Base-by-base conservation (phyloP, 2,113 vertebrate genomes). In the Setophaga petechia region DNA sequence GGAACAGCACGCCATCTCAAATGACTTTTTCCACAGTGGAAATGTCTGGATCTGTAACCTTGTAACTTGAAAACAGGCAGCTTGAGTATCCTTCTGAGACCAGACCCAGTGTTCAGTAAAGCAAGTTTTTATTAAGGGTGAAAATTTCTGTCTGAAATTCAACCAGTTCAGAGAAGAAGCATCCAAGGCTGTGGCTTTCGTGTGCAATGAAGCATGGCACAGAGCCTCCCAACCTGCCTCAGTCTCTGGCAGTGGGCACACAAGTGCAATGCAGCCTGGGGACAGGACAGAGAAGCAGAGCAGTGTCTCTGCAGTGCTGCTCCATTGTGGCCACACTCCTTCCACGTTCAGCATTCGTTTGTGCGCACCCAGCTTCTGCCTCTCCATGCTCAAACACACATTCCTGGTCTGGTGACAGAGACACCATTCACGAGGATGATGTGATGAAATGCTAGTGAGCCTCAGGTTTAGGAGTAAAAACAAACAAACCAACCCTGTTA, bases 1-100 rank as follows among this genome's bases (percentile, higher is more conserved):
- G 92, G 58, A 93, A 35, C 85, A 92, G 31, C 88, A 46, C 2
- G 0, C 68, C 94, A 92, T 92, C 92, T 96, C 85, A 81, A 67
- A 94, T 93, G 73, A 95, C 87, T 96, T 96, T 97, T 95, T 96
- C 95, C 93, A 88, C 55, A 81, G 82, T 94, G 76, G 92, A 96
- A 95, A 97, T 57, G 67, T 25, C 82, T 90, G 82, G 61, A 73
- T 95, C 55, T 47, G 59, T 91, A 97, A 88, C 79, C 33, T 62
- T 77, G 52, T 61, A 88, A 91, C 76, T 86, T 0, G 0, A 80
- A 95, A 96, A 92, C 85, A 93, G 44, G 85, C 83, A 78, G 72
- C 68, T 84, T 78, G 47, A 81, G 61, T 93, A 77, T 57, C 86
- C 57, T 94, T 87, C 69, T 87, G 73, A 89, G 84, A 69, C 76